Base-by-base conservation (phyloP, 2,797 vertebrate species). In the Macroramphosus scolopax region DNA sequence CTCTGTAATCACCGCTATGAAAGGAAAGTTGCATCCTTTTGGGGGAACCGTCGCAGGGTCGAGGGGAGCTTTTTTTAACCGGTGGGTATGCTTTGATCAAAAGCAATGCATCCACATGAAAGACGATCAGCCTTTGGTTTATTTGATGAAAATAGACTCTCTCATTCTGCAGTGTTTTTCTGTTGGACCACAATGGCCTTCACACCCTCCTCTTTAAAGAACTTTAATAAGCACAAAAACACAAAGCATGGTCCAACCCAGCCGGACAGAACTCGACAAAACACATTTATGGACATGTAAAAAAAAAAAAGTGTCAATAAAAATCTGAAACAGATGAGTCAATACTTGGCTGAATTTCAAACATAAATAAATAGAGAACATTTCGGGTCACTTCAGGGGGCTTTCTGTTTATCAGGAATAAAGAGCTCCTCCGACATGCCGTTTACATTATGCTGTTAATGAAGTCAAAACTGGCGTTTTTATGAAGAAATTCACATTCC, bases 141-240 rank as follows among this genome's bases (percentile, higher is more conserved):
- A 32, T 16, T n/a, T 22, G 49, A 47, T 68, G 11, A 75, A 77
- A 84, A 77, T 62, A 65, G 56, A 70, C 38, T 31, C 51, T 31
- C 51, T 43, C 35, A 43, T 51, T 18, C 62, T 53, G 26, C 8
- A 15, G 12, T 51, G 41, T 41, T 69, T 57, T 61, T 28, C 28
- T 54, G 18, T 33, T 42, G 40, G 33, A 59, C 80, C 78, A 34
- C 72, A 71, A 43, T 12, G 39, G n/a, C 46, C 35, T 34, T 51
- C 66, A 69, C 79, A 57, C 65, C 77, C 79, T 67, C 52, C 40
- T 44, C 41, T 72, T 54, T 65, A 64, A 63, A 40, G 47, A 28
- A 45, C 14, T 37, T 62, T 59, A 75, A 50, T 36, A 44, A 51
- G 43, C 29, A 54, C 36, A 39, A 25, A 57, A 75, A 63, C 40